Evolutionary conservation across 2,888 invertebrate genomes (phyloP), one percentile per base, ranked within the genome.

Genomic region (Apocheima hispidaria): DNA sequence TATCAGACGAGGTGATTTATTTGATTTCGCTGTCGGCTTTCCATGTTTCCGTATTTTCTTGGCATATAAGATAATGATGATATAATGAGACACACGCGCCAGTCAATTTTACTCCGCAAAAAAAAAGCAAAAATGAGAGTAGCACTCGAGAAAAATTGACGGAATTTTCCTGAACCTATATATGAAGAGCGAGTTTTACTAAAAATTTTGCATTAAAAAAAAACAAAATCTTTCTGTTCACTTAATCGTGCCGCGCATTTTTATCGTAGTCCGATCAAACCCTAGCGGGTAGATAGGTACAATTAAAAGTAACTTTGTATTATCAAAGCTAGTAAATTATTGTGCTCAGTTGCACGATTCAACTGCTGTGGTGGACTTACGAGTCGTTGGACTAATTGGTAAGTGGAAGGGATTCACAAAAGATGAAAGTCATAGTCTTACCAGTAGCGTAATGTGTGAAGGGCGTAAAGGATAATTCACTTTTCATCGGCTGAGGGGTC

Each of bases 301-400:
- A 70, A 70, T 69, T 70, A 70, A 38, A 62, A 64, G 60, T 65
- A 52, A 57, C 63, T 64, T 63, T 65, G 63, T 65, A 33, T 18
- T 61, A 26, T 55, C 52, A 26, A 23, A 26, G 51, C 6, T 62
- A 44, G 16, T 9, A 12, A 46, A 69, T 71, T 60, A 60, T 67
- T 51, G 46, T 65, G 70, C 67, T 67, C 63, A 16, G 54, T 41
- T 23, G 66, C 54, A 49, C 60, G 51, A 44, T 7, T 55, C 52
- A 52, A 63, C 56, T 43, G 55, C 44, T 12, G 55, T 41, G 28
- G 48, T 51, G 36, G 46, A 23, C 46, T 40, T 23, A 18, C 36
- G 36, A 26, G 3, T 36, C 52, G 38, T 50, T 46, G 30, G 36
- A 41, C 10, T 33, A 50, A 56, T 49, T 54, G 49, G 28, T 26